Base-by-base conservation (phyloP, 2,888 invertebrate genomes). In the Noctuana brunneofusca region DNA sequence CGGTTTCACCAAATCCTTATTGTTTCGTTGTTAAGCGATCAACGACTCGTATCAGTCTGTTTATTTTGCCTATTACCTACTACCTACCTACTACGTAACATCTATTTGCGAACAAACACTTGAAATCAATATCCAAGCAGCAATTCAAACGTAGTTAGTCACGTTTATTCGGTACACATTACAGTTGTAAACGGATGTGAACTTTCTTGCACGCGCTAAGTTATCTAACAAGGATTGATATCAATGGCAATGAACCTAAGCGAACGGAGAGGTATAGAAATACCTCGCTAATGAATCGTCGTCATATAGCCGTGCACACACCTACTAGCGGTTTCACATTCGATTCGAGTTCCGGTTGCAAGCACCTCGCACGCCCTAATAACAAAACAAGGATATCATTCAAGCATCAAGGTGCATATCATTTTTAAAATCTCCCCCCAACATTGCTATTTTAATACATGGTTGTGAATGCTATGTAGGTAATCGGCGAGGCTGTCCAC, bases 321-420 rank as follows among this genome's bases (percentile, higher is more conserved):
- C 65, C 73, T 68, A 46, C 46, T 46, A 71, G 60, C 64, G 59
- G 65, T 64, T 68, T 65, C 56, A 55, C 67, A 66, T 68, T 64
- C 58, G 68, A 55, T 46, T 53, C 64, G 43, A 78, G 80, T 80
- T 83, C 83, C 81, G 82, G 79, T 82, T 73, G 76, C 74, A 73
- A 20, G 49, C 35, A 48, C 27, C 54, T 57, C 58, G 49, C 64
- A 46, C 38, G 58, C 41, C 20, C 43, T 52, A 46, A 57, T 53
- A 43, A 49, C 41, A 43, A 16, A 59, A n/a, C 24, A 53, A 60
- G 53, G 32, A 38, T 46, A 49, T n/a, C n/a, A n/a, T n/a, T n/a
- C n/a, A n/a, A n/a, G n/a, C n/a, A n/a, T n/a, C n/a, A n/a, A 38
- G 38, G 3, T 14, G 6, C 14, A 38, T 14, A 14, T 14, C 38